Evolutionary conservation across 2,113 vertebrate genomes (phyloP).

Genomic region (Verasper variegatus): DNA sequence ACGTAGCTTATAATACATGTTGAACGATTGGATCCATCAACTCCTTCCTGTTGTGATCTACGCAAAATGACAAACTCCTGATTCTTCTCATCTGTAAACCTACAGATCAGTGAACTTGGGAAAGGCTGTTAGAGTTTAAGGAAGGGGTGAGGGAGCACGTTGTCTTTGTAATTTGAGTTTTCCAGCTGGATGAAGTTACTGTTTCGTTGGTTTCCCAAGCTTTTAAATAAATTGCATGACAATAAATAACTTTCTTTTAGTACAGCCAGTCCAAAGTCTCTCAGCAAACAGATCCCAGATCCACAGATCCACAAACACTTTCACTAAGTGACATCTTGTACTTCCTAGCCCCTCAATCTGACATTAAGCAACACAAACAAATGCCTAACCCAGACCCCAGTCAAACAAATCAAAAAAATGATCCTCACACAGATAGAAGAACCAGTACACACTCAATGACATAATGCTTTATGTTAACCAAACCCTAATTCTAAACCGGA

Average conservation of each 20-base stretch:
- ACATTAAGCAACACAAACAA: too few species aligned
- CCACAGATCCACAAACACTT: not conserved
- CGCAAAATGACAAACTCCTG: not conserved
- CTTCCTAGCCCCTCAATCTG: too few species aligned
- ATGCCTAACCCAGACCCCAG: too few species aligned
- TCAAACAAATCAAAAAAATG: not conserved
- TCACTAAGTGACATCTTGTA: not conserved
- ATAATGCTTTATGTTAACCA: too few species aligned
- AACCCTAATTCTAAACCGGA: too few species aligned
- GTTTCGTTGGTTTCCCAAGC: not conserved
- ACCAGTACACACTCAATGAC: not conserved
- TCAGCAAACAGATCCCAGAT: slow-evolving; percentile 8
- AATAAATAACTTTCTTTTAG: slow-evolving; percentile 34
- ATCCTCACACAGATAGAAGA: not conserved
- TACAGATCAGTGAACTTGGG: not conserved
- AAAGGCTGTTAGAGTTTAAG: not conserved
- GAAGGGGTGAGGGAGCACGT: too few species aligned
- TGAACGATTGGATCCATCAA: too few species aligned
- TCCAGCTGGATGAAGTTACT: not conserved
- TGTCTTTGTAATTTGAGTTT: not conserved
- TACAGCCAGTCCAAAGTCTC: slow-evolving; percentile 1
- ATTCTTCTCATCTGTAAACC: not conserved
- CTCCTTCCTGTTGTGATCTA: not conserved
- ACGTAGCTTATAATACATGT: not conserved
- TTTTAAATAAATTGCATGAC: not conserved